phyloP scores from a whole-genome alignment of 2,113 vertebrate genomes.

The Anas platyrhynchos region DNA sequence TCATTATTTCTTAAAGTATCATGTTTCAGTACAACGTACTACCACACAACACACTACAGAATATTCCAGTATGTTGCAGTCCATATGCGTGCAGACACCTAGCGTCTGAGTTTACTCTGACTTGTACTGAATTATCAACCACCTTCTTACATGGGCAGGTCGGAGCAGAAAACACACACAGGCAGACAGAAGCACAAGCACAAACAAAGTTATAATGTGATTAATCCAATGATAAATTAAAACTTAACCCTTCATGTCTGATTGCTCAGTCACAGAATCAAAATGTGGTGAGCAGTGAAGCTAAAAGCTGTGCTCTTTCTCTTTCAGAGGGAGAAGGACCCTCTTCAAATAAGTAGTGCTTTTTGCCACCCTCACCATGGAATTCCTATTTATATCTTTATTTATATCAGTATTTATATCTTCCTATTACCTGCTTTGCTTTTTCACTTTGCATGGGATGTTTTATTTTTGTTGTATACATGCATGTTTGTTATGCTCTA shows the following conservation, averaged over 20 bases:
- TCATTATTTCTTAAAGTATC: neutral
- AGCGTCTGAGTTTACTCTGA: neutral
- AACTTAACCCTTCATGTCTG: neutral
- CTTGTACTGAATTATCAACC: neutral
- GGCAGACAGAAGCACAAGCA: neutral
- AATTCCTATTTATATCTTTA: neutral
- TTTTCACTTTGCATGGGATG: neutral
- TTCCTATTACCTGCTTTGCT: neutral
- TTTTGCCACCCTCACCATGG: neutral
- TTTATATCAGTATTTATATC: neutral
- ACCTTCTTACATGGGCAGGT: neutral
- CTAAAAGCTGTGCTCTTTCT: neutral
- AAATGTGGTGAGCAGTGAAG: neutral
- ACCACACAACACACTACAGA: neutral
- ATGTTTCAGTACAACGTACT: neutral
- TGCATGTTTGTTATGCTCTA: neutral
- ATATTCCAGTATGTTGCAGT: neutral
- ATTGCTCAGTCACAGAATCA: neutral
- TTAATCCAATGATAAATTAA: neutral
- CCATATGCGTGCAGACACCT: neutral
- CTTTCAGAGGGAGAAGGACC: neutral
- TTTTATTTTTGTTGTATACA: neutral
- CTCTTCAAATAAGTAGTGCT: neutral
- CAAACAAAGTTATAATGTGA: neutral
- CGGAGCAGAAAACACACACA: neutral